These are phyloP conservation scores for Phenganax stokvisi DNA, from an alignment of 92 coral and sea anemone genomes.

Conservation along the genomic window DNA sequence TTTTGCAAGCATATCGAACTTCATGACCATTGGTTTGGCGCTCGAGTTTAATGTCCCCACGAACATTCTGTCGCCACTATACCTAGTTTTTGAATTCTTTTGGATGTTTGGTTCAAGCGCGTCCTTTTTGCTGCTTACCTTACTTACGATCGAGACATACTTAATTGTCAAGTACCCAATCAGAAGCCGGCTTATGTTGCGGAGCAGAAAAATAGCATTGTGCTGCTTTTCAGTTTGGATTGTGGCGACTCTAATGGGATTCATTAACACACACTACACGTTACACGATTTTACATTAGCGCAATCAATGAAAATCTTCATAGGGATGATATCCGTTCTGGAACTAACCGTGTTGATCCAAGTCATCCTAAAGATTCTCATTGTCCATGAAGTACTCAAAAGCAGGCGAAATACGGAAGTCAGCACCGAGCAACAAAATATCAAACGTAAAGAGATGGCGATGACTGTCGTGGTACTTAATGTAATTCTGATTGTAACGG, in stretches of 20 bases:
- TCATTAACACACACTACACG: neutral
- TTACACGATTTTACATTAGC: neutral
- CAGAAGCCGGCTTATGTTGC: conserved; percentile 2
- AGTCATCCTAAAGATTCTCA: conserved; percentile 1
- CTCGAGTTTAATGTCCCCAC: neutral
- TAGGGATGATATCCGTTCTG: conserved; percentile 7
- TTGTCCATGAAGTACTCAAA: conserved; percentile 6
- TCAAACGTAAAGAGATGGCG: conserved; percentile 14
- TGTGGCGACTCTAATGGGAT: conserved; percentile 51
- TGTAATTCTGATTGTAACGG: conserved; percentile 18
- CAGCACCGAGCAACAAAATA: neutral
- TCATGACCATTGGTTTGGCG: neutral
- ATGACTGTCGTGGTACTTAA: conserved; percentile 20
- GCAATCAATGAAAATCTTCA: neutral
- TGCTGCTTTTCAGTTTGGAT: conserved; percentile 66
- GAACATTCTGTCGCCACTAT: too few species aligned
- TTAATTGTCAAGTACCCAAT: conserved; percentile 27
- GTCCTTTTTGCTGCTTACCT: conserved; percentile 16
- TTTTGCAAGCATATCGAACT: neutral
- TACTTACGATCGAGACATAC: conserved; percentile 20
- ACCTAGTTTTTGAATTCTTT: neutral
- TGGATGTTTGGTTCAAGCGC: neutral
- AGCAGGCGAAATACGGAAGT: neutral
- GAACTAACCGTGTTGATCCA: conserved; percentile 23
- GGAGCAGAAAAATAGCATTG: conserved; percentile 50